phyloP scores from a whole-genome alignment of 2,888 invertebrate genomes.

The Heliconius hortense region DNA sequence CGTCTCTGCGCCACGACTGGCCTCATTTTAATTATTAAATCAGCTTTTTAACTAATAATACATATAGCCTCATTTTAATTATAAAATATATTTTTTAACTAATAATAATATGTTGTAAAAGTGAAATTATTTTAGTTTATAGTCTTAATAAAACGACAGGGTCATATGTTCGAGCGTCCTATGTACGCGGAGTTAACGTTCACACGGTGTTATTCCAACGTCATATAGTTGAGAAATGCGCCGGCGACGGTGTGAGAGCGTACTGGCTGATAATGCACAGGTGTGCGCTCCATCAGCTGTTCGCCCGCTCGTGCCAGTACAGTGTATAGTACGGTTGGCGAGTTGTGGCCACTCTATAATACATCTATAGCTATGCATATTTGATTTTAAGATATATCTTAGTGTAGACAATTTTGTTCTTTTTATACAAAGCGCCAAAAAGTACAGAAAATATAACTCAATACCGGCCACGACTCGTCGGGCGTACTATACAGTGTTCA shows the following conservation, averaged over 20 bases:
- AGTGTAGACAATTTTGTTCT: too few species aligned
- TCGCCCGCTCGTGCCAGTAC: conserved; percentile 59
- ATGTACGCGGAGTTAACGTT: conserved; percentile 38
- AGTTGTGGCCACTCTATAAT: conserved; percentile 44
- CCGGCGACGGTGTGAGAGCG: conserved; percentile 67
- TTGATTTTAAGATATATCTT: background rate
- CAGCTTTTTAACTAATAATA: background rate
- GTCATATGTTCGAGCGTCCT: conserved; percentile 2
- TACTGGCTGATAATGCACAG: conserved; percentile 57
- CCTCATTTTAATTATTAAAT: background rate
- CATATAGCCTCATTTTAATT: background rate
- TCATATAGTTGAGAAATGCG: conserved; percentile 65
- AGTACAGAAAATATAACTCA: background rate
- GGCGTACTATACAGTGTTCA: conserved; percentile 52
- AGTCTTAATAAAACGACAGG: background rate
- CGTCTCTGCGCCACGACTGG: too few species aligned
- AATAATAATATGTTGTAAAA: background rate
- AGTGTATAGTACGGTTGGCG: conserved; percentile 51
- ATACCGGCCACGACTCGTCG: conserved; percentile 58
- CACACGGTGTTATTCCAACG: conserved; percentile 57
- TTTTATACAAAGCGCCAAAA: background rate
- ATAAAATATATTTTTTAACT: background rate
- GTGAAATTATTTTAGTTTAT: background rate
- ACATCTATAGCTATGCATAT: background rate
- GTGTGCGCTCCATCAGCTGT: conserved; percentile 75